A percentile compares a stretch with the other conserved stretches of the same genome.
Conservation (phyloP, 2,113 vertebrate species). For the Macrotis lagotis region DNA sequence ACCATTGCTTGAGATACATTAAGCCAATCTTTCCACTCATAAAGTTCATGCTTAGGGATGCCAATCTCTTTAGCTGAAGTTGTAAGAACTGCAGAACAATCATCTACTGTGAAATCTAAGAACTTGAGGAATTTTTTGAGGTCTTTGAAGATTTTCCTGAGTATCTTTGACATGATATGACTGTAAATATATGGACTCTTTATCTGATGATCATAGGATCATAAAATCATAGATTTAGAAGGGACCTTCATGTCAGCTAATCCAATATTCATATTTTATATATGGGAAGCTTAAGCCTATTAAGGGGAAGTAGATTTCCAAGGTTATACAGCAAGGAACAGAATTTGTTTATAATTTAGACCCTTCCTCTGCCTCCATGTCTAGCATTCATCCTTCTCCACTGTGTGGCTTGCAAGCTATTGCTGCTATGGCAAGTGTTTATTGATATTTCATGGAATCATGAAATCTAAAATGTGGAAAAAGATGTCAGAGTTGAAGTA, state of each 20-base stretch:
- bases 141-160: background rate
- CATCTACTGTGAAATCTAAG: background rate
- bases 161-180: background rate
- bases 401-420: background rate
- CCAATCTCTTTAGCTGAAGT: background rate
- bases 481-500: background rate
- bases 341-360: background rate
- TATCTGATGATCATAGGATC: background rate
- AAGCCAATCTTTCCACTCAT: background rate
- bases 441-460: background rate
- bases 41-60: background rate
- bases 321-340: background rate
- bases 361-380: background rate
- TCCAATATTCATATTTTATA: background rate
- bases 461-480: background rate
- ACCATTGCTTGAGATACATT: background rate
- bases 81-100: background rate
- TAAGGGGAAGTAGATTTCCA: background rate
- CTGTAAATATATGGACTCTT: background rate
- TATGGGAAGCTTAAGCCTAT: background rate
- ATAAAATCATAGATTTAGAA: background rate
- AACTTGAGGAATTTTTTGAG: background rate
- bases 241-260: background rate
- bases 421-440: background rate
- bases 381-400: background rate